A percentile compares a stretch with the other conserved stretches of the same genome.
Evolutionary conservation across 2,888 invertebrate genomes (phyloP).

Genomic region (Andrena camellia): DNA sequence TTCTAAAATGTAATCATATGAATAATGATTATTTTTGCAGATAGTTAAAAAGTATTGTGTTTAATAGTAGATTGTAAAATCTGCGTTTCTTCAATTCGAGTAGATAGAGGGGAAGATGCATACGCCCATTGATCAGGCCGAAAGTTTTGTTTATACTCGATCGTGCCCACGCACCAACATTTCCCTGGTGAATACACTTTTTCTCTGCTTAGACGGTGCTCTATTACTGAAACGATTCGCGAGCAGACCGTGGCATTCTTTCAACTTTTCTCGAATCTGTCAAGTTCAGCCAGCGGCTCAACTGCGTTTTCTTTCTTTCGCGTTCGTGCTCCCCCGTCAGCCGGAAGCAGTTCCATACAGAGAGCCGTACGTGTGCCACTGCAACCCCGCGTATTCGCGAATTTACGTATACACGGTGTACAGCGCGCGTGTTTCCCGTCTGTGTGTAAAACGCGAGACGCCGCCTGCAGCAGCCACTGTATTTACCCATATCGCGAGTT

Average conservation of each 20-base stretch:
- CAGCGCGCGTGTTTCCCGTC: slow-evolving; percentile 24
- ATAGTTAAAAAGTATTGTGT: no score
- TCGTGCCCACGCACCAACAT: slow-evolving; percentile 21
- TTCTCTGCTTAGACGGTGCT: slow-evolving; percentile 42
- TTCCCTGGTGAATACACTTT: slow-evolving; percentile 30
- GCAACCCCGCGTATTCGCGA: slow-evolving; percentile 43
- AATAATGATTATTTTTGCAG: no score
- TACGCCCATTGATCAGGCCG: background rate
- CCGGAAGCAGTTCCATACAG: slow-evolving; percentile 63
- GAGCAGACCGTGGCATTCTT: slow-evolving; percentile 73
- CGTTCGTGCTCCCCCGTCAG: slow-evolving; percentile 47
- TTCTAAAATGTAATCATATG: no score
- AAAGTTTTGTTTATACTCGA: slow-evolving; percentile 13
- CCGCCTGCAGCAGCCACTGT: slow-evolving; percentile 72
- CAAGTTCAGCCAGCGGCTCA: slow-evolving; percentile 77
- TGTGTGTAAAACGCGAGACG: slow-evolving; percentile 64
- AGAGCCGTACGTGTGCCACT: slow-evolving; percentile 34
- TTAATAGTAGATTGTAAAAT: no score
- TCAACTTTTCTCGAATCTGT: slow-evolving; percentile 79
- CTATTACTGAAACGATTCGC: slow-evolving; percentile 69
- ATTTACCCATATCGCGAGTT: slow-evolving; percentile 76
- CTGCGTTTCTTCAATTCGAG: background rate
- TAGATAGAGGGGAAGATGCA: background rate
- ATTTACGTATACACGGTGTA: slow-evolving; percentile 39
- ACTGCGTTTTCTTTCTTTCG: slow-evolving; percentile 72